Evolutionary conservation across 2,113 vertebrate genomes (phyloP).

Genomic region (Coturnix japonica): DNA sequence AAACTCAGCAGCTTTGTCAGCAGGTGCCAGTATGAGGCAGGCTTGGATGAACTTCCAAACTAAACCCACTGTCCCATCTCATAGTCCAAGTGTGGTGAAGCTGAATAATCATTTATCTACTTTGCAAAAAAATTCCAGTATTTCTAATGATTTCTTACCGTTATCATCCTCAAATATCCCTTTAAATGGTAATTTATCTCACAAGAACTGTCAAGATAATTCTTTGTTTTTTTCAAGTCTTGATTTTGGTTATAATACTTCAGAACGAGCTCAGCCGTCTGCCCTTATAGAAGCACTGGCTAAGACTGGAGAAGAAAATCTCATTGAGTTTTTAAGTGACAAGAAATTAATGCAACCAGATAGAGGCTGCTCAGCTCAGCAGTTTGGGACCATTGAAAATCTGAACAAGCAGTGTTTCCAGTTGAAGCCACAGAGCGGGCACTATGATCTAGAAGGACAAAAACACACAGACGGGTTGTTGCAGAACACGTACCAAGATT

Average conservation of each 20-base stretch:
- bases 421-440: conserved; percentile 66
- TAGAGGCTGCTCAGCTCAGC: conserved; percentile 75
- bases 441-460: conserved; percentile 69
- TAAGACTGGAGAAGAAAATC: conserved; percentile 74
- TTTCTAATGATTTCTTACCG: conserved; percentile 71
- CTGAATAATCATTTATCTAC: conserved; percentile 66
- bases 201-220: conserved; percentile 76
- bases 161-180: conserved; percentile 68
- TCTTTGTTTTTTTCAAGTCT: conserved; percentile 63
- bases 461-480: conserved; percentile 64
- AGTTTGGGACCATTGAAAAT: conserved; percentile 71
- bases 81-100: conserved; percentile 73
- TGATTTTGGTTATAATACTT: conserved; percentile 65
- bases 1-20: conserved; percentile 59
- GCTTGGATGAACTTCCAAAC: conserved; percentile 74
- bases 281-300: conserved; percentile 69
- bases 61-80: conserved; percentile 65
- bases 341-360: conserved; percentile 80
- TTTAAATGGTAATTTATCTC: conserved; percentile 73
- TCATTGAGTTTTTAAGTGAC: conserved; percentile 74
- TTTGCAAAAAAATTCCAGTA: conserved; percentile 71
- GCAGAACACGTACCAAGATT: conserved; percentile 71
- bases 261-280: conserved; percentile 68
- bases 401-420: conserved; percentile 74
- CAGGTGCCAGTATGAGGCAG: conserved; percentile 59